These are phyloP conservation scores for Hippocampus abdominalis DNA, from an alignment of 2,113 vertebrate genomes.

Conservation along the genomic window DNA sequence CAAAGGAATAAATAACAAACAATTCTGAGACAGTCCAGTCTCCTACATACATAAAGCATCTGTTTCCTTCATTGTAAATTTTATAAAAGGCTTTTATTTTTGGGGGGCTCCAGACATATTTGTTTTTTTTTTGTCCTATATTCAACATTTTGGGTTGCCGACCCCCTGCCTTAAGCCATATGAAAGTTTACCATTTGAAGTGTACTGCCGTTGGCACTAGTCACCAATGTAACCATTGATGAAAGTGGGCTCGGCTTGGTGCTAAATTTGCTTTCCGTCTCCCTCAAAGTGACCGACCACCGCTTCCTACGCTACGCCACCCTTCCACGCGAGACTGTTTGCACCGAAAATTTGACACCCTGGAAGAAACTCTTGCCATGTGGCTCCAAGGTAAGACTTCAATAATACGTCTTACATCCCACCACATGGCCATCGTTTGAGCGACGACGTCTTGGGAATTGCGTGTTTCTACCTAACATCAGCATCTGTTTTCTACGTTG, in stretches of 20 bases:
- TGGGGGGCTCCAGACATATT: no score
- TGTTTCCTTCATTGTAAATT: no score
- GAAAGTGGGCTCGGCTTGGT: neutral
- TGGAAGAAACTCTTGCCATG: conserved; percentile 98
- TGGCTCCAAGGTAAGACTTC: conserved; percentile 83
- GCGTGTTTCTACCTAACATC: neutral
- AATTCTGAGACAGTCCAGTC: no score
- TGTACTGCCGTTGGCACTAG: neutral
- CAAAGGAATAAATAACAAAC: no score
- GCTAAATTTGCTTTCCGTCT: conserved; percentile 13
- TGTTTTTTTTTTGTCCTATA: no score
- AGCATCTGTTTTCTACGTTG: neutral
- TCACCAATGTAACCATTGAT: neutral
- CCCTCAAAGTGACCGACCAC: conserved; percentile 81
- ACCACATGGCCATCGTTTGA: neutral
- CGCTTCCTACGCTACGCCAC: conserved; percentile 87
- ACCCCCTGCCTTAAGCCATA: neutral
- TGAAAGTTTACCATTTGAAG: neutral
- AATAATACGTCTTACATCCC: neutral
- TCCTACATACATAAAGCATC: no score
- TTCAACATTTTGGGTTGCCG: no score
- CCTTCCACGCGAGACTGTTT: conserved; percentile 91
- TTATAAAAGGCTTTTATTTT: no score
- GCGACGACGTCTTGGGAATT: neutral
- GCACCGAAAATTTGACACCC: conserved; percentile 96